Conservation (phyloP, 2,888 invertebrate genomes). For the Lampropteryx suffumata region DNA sequence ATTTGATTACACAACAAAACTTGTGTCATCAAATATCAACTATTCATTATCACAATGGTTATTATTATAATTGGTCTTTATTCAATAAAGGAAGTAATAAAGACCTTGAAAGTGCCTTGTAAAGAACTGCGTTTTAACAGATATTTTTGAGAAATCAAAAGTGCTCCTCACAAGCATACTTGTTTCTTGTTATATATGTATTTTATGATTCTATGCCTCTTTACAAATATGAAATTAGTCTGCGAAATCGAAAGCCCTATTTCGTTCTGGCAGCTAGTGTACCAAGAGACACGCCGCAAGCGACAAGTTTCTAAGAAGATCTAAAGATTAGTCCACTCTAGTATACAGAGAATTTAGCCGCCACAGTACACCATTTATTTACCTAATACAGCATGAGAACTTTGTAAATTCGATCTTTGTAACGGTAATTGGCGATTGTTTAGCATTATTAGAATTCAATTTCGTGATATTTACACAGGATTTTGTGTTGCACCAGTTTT, state of each 20-base stretch:
- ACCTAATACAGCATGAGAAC: slow-evolving; percentile 61
- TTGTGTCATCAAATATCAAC: no score
- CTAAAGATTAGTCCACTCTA: slow-evolving; percentile 57
- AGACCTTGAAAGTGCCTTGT: no score
- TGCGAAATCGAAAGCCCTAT: slow-evolving; percentile 43
- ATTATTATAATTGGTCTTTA: no score
- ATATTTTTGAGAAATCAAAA: no score
- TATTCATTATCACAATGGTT: no score
- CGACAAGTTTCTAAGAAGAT: slow-evolving; percentile 69
- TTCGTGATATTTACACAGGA: slow-evolving; percentile 50
- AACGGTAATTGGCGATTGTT: slow-evolving; percentile 66
- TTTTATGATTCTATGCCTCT: neutral
- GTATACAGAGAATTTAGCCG: slow-evolving; percentile 48
- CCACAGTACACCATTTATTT: slow-evolving; percentile 48
- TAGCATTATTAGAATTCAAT: slow-evolving; percentile 55
- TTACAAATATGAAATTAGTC: slow-evolving; percentile 10
- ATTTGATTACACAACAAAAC: no score
- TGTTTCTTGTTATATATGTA: no score
- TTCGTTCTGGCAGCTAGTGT: slow-evolving; percentile 52
- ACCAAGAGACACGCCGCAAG: slow-evolving; percentile 62
- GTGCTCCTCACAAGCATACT: no score
- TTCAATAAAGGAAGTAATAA: no score
- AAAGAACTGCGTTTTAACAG: no score
- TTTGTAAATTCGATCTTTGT: slow-evolving; percentile 55
- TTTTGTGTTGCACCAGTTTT: slow-evolving; percentile 27